Base-by-base conservation (phyloP, 2,113 vertebrate species). In the Columbina picui region DNA sequence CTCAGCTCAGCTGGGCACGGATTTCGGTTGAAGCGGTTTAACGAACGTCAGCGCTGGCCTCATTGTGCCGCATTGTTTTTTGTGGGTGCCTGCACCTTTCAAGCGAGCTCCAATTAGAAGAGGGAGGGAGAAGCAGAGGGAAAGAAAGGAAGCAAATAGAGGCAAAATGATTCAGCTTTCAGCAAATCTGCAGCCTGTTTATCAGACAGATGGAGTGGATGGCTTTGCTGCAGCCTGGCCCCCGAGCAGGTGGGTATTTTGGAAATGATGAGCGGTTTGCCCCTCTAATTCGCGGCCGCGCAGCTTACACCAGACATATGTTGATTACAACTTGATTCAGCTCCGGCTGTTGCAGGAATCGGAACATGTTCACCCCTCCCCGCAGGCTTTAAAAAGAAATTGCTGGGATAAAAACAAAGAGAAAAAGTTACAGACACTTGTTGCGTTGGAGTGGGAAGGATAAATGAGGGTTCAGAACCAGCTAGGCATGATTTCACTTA, bases 351-450 rank as follows among this genome's bases (percentile, higher is more conserved):
- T 77, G 88, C 83, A 87, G 73, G 88, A 85, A 81, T 56, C 63
- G 8, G 61, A 84, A 69, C 34, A 1, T 27, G 79, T 69, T 90
- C 47, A 9, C 59, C 81, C 87, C 47, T 87, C 87, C 78, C 68
- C 80, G 16, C 47, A 0, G 0, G 14, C 43, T 67, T 80, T 50
- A 68, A 32, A 77, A 84, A 87, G 73, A 64, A 81, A 86, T 84
- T n/a, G n/a, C 90, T 80, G 79, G 87, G 82, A 93, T 53, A 84
- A 88, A 95, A 94, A 90, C 78, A 92, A 90, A 94, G 55, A 32
- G 64, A 45, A 92, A 86, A 96, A 95, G 91, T 95, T 96, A 90
- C 75, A 80, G 93, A 90, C 85, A 96, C 96, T 97, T 97, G 94
- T 97, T 97, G 96, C 69, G 0, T 21, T 64, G 43, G 63, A 91